Evolutionary conservation across 2,888 invertebrate species (phyloP), one percentile per base, ranked within the genome.

Genomic region (Dynastes tityus): DNA sequence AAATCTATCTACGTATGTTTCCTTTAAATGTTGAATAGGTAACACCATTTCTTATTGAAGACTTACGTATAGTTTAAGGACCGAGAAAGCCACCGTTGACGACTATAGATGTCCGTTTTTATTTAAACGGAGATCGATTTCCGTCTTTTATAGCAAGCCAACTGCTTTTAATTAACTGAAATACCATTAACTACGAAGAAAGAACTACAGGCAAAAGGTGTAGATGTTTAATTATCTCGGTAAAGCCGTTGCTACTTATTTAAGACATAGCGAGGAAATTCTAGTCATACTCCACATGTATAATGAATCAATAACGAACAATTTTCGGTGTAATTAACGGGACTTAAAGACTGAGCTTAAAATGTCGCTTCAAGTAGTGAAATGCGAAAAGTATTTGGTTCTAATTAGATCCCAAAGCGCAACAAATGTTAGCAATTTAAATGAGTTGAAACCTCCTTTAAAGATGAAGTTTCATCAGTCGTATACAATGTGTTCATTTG

Each of bases 111-210:
- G 22, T 22, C 22, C 45, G 40, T 68, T 68, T 68, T 68, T 68
- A 68, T 51, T 68, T 68, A 51, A 29, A 68, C 22, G 22, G 51
- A 51, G 11, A 40, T 68, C 68, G 53, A 51, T 68, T 68, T 68
- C 29, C 68, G 68, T 68, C 68, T 68, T 68, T 68, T 68, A 68
- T 68, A 68, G 68, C 16, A 32, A 68, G 29, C 68, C 27, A 68
- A 68, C 68, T 51, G 51, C 68, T n/a, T 51, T 51, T 51, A 68
- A 68, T 68, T 68, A 68, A 68, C 68, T 51, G 51, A 68, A 51
- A 68, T 68, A 51, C 68, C 68, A 68, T 68, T 68, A 68, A 32
- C 63, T 63, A 63, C 32, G 29, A 51, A 68, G n/a, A 32, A 63
- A 63, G 63, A 63, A 63, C 27, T 63, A 11, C 27, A 32, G 13